These are phyloP conservation scores for Drosophila ochracea DNA, from an alignment of 2,888 invertebrate species.

Conservation along the genomic window DNA sequence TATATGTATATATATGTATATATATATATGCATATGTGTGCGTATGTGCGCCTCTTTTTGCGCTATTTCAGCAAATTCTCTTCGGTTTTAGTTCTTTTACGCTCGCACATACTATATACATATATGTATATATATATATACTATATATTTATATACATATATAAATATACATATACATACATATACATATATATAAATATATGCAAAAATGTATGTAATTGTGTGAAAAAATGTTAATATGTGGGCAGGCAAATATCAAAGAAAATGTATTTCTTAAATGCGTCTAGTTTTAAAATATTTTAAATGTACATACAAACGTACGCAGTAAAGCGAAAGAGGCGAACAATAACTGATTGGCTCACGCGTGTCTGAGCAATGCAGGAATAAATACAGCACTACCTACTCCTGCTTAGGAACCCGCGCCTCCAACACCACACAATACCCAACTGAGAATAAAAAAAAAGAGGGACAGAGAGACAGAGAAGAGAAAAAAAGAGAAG, in stretches of 20 bases:
- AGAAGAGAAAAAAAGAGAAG: background rate
- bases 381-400: constrained; percentile 11
- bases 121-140: background rate
- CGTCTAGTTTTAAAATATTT: constrained; percentile 8
- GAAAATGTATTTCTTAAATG: constrained; percentile 15
- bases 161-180: background rate
- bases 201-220: constrained; percentile 10
- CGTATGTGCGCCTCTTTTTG: constrained; percentile 34
- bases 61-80: constrained; percentile 61
- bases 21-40: background rate
- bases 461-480: background rate
- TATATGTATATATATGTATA: background rate
- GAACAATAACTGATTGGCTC: constrained; percentile 20
- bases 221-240: constrained; percentile 16
- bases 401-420: constrained; percentile 26
- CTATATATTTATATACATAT: background rate
- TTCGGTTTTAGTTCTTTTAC: constrained; percentile 16
- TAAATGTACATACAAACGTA: background rate
- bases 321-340: background rate
- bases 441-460: constrained; percentile 20
- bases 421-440: constrained; percentile 22
- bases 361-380: constrained; percentile 29
- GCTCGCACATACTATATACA: constrained; percentile 8
- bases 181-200: background rate
- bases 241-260: constrained; percentile 11